phyloP scores from a whole-genome alignment of 2,888 invertebrate species.

The Hanleya hanleyi region DNA sequence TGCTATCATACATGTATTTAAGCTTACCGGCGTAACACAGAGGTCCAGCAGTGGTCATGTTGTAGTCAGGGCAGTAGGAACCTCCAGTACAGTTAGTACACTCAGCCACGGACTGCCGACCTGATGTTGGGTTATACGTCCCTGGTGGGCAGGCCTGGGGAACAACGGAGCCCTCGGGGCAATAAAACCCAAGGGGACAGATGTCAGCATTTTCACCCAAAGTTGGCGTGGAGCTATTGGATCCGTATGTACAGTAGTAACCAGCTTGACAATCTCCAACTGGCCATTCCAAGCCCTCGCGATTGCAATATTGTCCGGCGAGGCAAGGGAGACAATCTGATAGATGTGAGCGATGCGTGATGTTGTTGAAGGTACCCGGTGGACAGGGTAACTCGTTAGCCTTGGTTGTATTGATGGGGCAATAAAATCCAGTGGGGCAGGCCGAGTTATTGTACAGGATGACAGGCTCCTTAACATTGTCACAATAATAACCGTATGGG shows the following conservation, averaged over 20 bases:
- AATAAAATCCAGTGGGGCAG: conserved; percentile 67
- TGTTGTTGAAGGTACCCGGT: conserved; percentile 57
- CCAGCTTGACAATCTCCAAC: conserved; percentile 58
- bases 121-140: conserved; percentile 52
- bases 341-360: conserved; percentile 49
- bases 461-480: conserved; percentile 61
- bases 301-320: conserved; percentile 59
- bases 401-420: conserved; percentile 59
- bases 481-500: conserved; percentile 67
- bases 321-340: conserved; percentile 65
- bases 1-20: too few species aligned
- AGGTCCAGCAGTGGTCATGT: conserved; percentile 52
- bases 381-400: conserved; percentile 64
- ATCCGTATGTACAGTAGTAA: conserved; percentile 58
- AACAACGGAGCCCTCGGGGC: conserved; percentile 55
- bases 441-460: conserved; percentile 59
- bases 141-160: conserved; percentile 60
- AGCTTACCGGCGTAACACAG: conserved; percentile 55
- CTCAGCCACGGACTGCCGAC: conserved; percentile 44
- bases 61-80: conserved; percentile 56
- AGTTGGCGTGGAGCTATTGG: conserved; percentile 58
- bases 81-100: conserved; percentile 65
- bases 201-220: conserved; percentile 54
- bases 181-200: conserved; percentile 67
- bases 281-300: conserved; percentile 49